Evolutionary conservation across 2,113 vertebrate genomes (phyloP), one percentile per base, ranked within the genome.

Genomic region (Progne subis): DNA sequence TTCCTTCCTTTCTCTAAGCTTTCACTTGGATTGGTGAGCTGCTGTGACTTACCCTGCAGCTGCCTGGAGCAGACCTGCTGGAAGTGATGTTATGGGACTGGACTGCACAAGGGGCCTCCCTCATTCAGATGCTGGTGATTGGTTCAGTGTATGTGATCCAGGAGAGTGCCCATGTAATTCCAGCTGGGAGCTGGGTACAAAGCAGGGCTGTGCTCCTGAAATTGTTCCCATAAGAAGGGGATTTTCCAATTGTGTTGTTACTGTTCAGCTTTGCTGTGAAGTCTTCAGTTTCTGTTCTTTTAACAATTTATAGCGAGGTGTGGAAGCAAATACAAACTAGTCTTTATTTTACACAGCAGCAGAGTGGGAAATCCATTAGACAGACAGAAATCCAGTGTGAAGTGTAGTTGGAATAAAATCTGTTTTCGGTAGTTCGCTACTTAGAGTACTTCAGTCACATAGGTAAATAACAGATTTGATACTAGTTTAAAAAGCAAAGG

Each of bases 41-140:
- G 32, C 56, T 86, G 39, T 74, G 57, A 24, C 12, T 83, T 59
- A 32, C 3, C 6, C 19, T 70, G 68, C 50, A 88, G 68, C 59
- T 83, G 41, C 20, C 46, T 25, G 29, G 39, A 59, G 28, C 5
- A 57, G 59, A 17, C 6, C 5, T 0, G 0, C 7, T 3, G 3
- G 18, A 21, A 84, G 41, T 26, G 84, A 6, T 68, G 49, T 21
- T 20, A 1, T 56, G 70, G 44, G 31, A 39, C 46, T 87, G 53
- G 31, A 31, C 37, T 85, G 34, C 44, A 23, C 9, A 4, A 1
- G 19, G 32, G 14, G 12, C 7, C 25, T 67, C 63, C 14, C 6
- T 34, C 2, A 1, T 47, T 53, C 50, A 34, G 43, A 41, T 0
- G 0, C 25, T 59, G 49, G 18, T 29, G 32, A 2, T 2, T 26